phyloP scores from a whole-genome alignment of 1,140 invertebrate genomes.

The Mamestra configurata region DNA sequence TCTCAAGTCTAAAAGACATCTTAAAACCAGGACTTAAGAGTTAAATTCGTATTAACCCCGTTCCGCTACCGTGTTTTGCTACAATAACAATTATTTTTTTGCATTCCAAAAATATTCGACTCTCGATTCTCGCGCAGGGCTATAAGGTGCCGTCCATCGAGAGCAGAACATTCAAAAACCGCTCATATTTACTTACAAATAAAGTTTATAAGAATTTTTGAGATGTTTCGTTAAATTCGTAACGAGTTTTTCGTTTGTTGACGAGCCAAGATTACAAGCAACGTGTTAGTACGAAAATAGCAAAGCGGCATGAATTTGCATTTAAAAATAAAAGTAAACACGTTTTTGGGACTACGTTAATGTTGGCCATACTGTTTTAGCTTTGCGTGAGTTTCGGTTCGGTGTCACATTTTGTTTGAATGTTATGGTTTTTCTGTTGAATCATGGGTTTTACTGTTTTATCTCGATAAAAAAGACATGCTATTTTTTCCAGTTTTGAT shows the following conservation, averaged over 20 bases:
- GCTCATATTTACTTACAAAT: conserved; percentile 6
- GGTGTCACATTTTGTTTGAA: no score
- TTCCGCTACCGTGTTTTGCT: conserved; percentile 8
- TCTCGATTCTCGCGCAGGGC: background rate
- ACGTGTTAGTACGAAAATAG: conserved; percentile 58
- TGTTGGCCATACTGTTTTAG: background rate
- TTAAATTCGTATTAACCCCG: conserved; percentile 1
- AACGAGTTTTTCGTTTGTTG: conserved; percentile 51
- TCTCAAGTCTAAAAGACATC: background rate
- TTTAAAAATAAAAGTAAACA: conserved; percentile 55
- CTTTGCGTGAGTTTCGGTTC: background rate
- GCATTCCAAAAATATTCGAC: conserved; percentile 54
- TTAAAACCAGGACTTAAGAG: conserved; percentile 2
- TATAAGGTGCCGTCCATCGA: background rate
- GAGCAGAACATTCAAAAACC: background rate
- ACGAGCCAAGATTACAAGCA: conserved; percentile 57
- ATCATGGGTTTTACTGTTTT: no score
- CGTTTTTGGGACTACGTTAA: conserved; percentile 21
- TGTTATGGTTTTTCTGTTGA: no score
- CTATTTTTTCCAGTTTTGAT: no score
- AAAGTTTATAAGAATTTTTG: conserved; percentile 13
- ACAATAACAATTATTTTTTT: conserved; percentile 40
- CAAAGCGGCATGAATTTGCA: conserved; percentile 49
- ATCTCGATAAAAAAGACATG: no score
- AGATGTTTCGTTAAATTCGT: conserved; percentile 4